Conservation (phyloP, 2,113 vertebrate genomes). For the Carassius carassius region DNA sequence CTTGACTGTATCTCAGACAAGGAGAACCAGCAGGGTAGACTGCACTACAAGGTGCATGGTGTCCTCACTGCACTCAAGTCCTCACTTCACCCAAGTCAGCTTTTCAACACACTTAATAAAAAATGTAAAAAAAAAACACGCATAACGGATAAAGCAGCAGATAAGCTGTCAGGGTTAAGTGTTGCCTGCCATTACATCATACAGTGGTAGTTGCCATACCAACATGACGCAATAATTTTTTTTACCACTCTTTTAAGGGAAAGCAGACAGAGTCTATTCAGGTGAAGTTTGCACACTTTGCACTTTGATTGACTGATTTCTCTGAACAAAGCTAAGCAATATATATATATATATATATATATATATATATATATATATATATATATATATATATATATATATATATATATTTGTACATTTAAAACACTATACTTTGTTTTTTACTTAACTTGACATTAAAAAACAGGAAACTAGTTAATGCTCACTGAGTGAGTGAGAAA, state of each 20-base stretch:
- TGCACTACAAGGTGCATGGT: constrained; percentile 22
- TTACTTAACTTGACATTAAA: too few species aligned
- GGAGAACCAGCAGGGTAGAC: constrained; percentile 16
- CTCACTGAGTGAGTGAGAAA: too few species aligned
- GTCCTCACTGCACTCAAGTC: constrained; percentile 41
- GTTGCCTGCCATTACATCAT: constrained; percentile 74
- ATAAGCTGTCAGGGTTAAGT: constrained; percentile 62
- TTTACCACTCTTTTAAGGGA: constrained; percentile 17
- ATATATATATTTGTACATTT: too few species aligned
- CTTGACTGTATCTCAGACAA: constrained; percentile 1
- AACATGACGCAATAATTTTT: constrained; percentile 68
- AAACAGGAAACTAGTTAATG: too few species aligned
- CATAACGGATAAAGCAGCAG: constrained; percentile 53
- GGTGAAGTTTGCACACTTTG: constrained; percentile 30
- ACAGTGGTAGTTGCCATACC: constrained; percentile 61
- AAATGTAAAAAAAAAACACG: constrained; percentile 40
- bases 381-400: too few species aligned
- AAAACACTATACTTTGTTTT: too few species aligned
- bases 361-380: too few species aligned
- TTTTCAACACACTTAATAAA: constrained; percentile 46
- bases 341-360: too few species aligned
- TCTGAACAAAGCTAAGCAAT: background rate
- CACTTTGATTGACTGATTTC: constrained; percentile 35
- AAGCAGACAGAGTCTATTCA: constrained; percentile 37
- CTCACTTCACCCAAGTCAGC: constrained; percentile 49